Evolutionary conservation across 2,888 invertebrate species (phyloP).

Genomic region (Tachina grossa): DNA sequence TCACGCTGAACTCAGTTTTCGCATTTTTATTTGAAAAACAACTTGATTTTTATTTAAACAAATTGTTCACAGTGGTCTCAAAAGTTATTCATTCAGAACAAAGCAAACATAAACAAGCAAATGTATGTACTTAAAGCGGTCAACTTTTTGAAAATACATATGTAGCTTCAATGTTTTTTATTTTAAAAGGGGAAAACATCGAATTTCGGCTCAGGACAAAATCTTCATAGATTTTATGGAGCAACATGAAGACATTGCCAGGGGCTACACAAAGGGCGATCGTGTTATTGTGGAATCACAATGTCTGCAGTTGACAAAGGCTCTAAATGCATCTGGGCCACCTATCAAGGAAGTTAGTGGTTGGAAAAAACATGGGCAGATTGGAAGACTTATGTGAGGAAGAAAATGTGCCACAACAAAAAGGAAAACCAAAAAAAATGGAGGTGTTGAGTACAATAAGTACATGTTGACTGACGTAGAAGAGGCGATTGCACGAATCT

Average conservation of each 20-base stretch:
- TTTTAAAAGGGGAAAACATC: slow-evolving; percentile 9
- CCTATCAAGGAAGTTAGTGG: background rate
- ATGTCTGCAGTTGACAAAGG: background rate
- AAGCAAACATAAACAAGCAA: too few species aligned
- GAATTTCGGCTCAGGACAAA: background rate
- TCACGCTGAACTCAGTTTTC: too few species aligned
- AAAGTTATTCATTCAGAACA: too few species aligned
- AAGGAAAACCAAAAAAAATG: background rate
- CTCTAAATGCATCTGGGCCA: background rate
- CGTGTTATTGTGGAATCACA: background rate
- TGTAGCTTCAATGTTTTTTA: background rate
- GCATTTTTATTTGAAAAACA: too few species aligned
- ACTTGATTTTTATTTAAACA: too few species aligned
- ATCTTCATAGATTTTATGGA: background rate
- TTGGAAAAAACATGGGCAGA: slow-evolving; percentile 24
- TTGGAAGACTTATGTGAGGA: slow-evolving; percentile 7
- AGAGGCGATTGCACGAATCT: background rate
- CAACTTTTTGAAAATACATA: background rate
- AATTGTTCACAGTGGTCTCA: too few species aligned
- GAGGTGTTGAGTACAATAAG: slow-evolving; percentile 17
- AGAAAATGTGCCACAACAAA: slow-evolving; percentile 14
- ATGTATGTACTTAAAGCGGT: too few species aligned
- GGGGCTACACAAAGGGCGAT: background rate
- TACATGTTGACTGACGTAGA: slow-evolving; percentile 17
- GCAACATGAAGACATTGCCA: background rate